Percentiles rank a stretch among this genome's conserved stretches.
These are phyloP conservation scores for Bungarus multicinctus DNA, from an alignment of 2,113 vertebrate genomes.

Conservation along the genomic window DNA sequence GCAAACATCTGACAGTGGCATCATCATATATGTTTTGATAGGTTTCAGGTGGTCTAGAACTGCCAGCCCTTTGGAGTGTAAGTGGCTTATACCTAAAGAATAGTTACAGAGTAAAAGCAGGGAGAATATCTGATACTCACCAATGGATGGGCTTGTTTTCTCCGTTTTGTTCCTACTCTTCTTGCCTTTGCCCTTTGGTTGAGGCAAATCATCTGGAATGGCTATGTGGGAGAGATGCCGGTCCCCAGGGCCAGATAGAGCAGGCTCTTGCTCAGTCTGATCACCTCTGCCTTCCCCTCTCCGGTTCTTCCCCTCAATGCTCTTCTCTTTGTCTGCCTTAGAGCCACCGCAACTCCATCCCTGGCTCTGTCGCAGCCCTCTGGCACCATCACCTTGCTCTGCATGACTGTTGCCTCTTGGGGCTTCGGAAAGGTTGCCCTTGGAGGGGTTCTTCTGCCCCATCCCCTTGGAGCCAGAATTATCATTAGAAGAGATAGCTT, in stretches of 20 bases:
- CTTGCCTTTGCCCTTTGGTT: slow-evolving; percentile 86
- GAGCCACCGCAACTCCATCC: slow-evolving; percentile 34
- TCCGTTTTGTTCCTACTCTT: slow-evolving; percentile 92
- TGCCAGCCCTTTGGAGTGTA: background rate
- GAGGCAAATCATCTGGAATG: slow-evolving; percentile 70
- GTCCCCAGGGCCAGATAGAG: background rate
- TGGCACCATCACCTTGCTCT: slow-evolving; percentile 67
- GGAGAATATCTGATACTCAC: slow-evolving; percentile 66
- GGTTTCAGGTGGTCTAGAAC: background rate
- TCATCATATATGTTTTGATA: background rate
- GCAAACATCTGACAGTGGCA: background rate
- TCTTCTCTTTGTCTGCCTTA: slow-evolving; percentile 74
- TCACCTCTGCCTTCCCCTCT: slow-evolving; percentile 59
- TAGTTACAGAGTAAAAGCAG: background rate
- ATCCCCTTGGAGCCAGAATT: slow-evolving; percentile 67
- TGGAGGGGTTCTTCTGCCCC: slow-evolving; percentile 68
- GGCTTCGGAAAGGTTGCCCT: slow-evolving; percentile 14
- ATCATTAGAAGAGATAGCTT: slow-evolving; percentile 7
- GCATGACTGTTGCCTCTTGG: slow-evolving; percentile 30
- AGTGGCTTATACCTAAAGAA: background rate
- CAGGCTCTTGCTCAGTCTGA: slow-evolving; percentile 33
- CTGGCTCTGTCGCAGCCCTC: slow-evolving; percentile 63
- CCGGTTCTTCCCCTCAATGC: slow-evolving; percentile 59
- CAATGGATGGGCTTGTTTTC: slow-evolving; percentile 81
- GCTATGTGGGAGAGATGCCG: slow-evolving; percentile 32